These are phyloP conservation scores for Phasia obesa DNA, from an alignment of 2,888 invertebrate genomes.

Conservation along the genomic window DNA sequence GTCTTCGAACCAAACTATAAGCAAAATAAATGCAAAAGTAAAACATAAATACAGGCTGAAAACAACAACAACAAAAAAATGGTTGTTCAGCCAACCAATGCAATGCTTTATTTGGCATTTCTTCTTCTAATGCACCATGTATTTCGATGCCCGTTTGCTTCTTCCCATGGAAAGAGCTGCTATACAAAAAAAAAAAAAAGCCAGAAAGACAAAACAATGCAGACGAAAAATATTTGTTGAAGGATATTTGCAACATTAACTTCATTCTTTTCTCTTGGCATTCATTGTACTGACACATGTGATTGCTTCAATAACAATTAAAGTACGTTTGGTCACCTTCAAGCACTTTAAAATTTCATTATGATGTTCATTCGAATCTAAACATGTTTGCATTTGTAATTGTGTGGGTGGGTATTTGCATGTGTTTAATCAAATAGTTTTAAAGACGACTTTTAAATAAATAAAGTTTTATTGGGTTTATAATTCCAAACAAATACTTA, in stretches of 20 bases:
- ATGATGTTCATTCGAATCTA: constrained; percentile 29
- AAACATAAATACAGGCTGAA: constrained; percentile 30
- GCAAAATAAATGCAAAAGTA: constrained; percentile 48
- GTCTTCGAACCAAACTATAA: constrained; percentile 44
- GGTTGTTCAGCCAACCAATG: constrained; percentile 61
- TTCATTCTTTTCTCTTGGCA: constrained; percentile 50
- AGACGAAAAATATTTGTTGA: constrained; percentile 63
- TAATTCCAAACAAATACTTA: too few relatives aligned
- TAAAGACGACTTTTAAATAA: constrained; percentile 14
- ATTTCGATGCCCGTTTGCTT: constrained; percentile 25
- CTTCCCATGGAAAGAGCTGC: not conserved
- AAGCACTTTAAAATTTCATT: constrained; percentile 69
- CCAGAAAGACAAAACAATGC: constrained; percentile 49
- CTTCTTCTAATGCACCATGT: constrained; percentile 49
- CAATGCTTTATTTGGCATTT: constrained; percentile 66
- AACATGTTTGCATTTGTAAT: constrained; percentile 29
- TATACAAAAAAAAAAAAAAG: not conserved
- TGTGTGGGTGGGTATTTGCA: constrained; percentile 1
- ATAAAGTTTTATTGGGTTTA: not conserved
- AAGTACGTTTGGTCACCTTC: constrained; percentile 77
- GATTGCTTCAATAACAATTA: constrained; percentile 57
- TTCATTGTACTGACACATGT: constrained; percentile 57
- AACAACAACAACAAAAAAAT: constrained; percentile 21
- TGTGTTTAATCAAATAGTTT: constrained; percentile 35
- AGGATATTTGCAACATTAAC: constrained; percentile 59